Evolutionary conservation across 2,888 invertebrate species (phyloP), one percentile per base, ranked within the genome.

Genomic region (Morpho achilles): DNA sequence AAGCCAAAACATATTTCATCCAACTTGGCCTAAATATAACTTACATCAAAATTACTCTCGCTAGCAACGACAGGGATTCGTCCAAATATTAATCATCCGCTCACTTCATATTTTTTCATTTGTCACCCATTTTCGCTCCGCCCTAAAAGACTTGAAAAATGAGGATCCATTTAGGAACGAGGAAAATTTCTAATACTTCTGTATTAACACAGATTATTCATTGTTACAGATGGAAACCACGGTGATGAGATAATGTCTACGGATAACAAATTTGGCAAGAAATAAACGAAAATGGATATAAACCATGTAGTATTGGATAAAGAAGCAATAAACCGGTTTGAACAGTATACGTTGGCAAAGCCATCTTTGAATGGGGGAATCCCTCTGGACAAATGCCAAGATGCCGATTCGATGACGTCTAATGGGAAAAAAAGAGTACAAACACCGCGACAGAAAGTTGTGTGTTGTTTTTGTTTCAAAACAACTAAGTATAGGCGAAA

Each of bases 381-480:
- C 68, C 84, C 91, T 67, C 83, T 91, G 83, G 91, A 91, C 69
- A 85, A 88, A 76, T 91, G 91, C 84, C 91, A 91, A 81, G 91
- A 91, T 75, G 84, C 74, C 69, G 91, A 89, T 74, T 88, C 88
- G 54, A 81, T 87, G 82, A 85, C 78, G 74, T 90, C 91, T 70
- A 89, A 86, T 74, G 88, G 87, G 71, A 86, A 84, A 77, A 91
- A 89, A 74, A 83, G 79, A 79, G 76, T 82, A 67, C 89, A 90
- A 81, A 86, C 78, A 73, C 74, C 88, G 59, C 81, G 87, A 66
- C 89, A 91, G 75, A 92, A 91, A 84, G 85, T 89, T 71, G 79
- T 91, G 74, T 91, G 91, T 72, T 91, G 91, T 72, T 89, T 91
- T 82, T 91, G 91, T 78, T 89, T 91, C 75, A 91, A 91, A 83